Percentiles rank a stretch among this genome's conserved stretches.
These are phyloP conservation scores for Sciurus carolinensis DNA, from an alignment of 2,797 vertebrate genomes.

Conservation along the genomic window DNA sequence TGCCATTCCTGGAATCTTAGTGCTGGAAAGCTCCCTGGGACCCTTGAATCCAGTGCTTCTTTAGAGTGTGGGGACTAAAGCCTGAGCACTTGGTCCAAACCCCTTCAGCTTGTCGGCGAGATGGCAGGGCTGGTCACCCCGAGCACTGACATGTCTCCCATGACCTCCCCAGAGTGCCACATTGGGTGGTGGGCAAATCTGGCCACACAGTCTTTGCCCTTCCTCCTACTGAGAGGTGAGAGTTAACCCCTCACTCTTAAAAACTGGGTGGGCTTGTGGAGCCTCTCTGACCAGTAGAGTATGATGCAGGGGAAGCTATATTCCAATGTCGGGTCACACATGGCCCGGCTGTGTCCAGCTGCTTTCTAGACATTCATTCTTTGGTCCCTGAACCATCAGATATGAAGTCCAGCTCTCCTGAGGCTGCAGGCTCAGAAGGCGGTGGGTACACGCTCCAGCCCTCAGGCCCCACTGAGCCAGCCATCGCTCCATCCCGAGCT, in stretches of 20 bases:
- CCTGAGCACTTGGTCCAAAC: neutral
- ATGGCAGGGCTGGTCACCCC: neutral
- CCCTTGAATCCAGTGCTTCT: neutral
- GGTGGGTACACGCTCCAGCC: too few relatives aligned
- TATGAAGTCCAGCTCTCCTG: neutral
- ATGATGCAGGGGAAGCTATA: neutral
- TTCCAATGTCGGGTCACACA: neutral
- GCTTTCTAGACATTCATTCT: neutral
- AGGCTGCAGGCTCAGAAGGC: neutral
- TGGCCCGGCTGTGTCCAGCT: neutral
- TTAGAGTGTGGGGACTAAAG: neutral
- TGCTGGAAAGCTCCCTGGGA: neutral
- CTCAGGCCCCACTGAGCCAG: too few relatives aligned
- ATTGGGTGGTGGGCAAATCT: neutral
- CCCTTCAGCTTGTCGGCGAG: neutral
- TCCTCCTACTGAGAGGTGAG: neutral
- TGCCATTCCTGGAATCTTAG: neutral
- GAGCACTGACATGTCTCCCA: neutral
- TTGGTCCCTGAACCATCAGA: neutral
- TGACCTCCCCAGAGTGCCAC: neutral
- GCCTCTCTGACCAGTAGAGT: neutral
- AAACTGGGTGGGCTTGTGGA: neutral
- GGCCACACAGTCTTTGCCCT: neutral
- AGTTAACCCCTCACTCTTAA: neutral
- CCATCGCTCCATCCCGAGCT: accelerated